phyloP scores from a whole-genome alignment of 2,113 vertebrate species.

The Spea bombifrons region DNA sequence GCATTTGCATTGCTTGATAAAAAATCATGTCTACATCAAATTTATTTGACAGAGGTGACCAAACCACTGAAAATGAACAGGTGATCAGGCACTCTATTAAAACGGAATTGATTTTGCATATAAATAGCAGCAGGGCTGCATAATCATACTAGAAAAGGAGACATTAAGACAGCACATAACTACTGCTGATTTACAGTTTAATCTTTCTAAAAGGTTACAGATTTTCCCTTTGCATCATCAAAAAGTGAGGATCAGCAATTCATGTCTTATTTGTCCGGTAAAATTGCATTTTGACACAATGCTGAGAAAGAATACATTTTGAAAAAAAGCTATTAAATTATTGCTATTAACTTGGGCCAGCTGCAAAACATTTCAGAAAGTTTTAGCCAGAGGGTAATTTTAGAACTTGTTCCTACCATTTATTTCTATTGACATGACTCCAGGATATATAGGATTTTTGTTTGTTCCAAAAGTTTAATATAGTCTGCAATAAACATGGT shows the following conservation, averaged over 20 bases:
- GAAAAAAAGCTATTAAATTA: conserved; percentile 4
- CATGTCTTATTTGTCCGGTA: neutral
- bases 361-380: neutral
- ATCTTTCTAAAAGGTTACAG: conserved; percentile 11
- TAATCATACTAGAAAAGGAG: neutral
- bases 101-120: conserved; percentile 7
- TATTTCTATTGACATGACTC: conserved; percentile 30
- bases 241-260: neutral
- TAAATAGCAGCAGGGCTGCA: neutral
- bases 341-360: conserved; percentile 6
- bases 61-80: neutral
- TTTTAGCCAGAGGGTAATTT: conserved; percentile 32
- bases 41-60: neutral
- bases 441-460: conserved; percentile 22
- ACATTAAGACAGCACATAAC: neutral
- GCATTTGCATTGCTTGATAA: neutral
- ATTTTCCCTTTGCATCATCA: conserved; percentile 1
- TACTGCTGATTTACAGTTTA: neutral
- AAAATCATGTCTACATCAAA: neutral
- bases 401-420: neutral
- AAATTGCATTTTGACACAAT: neutral
- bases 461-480: conserved; percentile 24
- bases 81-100: neutral
- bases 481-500: conserved; percentile 24
- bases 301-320: neutral